A percentile compares a stretch with the other conserved stretches of the same genome.
phyloP scores from a whole-genome alignment of 2,113 vertebrate genomes.

The Oreocharis arfaki region DNA sequence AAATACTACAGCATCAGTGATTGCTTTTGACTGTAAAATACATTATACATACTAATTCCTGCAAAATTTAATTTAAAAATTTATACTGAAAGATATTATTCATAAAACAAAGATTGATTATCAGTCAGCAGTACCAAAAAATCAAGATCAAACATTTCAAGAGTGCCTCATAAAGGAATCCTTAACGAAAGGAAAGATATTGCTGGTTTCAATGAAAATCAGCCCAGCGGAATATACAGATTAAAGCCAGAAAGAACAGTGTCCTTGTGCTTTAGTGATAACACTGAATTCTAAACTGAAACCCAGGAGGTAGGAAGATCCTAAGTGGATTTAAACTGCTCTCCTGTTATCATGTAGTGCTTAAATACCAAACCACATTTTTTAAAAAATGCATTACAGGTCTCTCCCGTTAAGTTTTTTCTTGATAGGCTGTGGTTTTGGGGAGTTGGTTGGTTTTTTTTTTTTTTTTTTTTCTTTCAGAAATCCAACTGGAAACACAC shows the following conservation, averaged over 20 bases:
- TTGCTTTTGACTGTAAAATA: neutral
- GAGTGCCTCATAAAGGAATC: neutral
- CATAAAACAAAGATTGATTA: neutral
- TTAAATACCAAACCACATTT: neutral
- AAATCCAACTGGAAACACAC: neutral
- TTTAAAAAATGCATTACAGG: neutral
- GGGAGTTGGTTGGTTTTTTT: neutral
- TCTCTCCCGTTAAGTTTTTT: neutral
- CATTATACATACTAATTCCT: neutral
- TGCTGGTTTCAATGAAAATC: neutral
- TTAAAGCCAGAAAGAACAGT: neutral
- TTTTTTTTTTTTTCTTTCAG: neutral
- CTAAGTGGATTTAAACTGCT: neutral
- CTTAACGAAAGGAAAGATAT: neutral
- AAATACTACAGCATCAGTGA: neutral
- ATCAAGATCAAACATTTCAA: neutral
- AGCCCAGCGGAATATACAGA: neutral
- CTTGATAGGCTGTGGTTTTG: neutral
- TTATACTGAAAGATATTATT: neutral
- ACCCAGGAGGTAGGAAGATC: neutral
- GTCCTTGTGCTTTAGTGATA: neutral
- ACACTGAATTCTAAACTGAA: neutral
- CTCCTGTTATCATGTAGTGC: neutral
- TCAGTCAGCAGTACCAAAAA: neutral
- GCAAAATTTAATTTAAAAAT: neutral